Percentiles rank a stretch among this genome's conserved stretches.
Evolutionary conservation across 2,113 vertebrate species (phyloP).

Genomic region (Calidris pygmaea): DNA sequence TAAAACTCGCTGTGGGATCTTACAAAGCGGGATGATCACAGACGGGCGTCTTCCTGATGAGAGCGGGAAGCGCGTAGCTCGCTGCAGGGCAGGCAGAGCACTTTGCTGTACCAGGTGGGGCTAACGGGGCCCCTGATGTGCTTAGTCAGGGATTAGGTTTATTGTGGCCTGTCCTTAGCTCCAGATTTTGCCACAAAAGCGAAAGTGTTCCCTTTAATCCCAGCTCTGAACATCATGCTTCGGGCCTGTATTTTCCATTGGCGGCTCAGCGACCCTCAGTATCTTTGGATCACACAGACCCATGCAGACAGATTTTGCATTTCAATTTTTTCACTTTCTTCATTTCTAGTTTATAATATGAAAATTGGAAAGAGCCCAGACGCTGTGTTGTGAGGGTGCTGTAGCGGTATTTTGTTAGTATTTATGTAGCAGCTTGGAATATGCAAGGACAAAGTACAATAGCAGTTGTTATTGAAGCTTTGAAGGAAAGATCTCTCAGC

Average conservation of each 20-base stretch:
- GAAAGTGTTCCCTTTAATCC: constrained; percentile 31
- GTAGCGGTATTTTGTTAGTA: not conserved
- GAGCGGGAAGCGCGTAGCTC: not conserved
- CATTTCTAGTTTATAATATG: not conserved
- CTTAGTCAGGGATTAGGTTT: not conserved
- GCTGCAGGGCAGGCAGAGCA: not conserved
- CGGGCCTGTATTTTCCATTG: not conserved
- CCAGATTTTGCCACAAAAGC: not conserved
- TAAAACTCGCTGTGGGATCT: not conserved
- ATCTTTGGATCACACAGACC: not conserved
- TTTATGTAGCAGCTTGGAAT: not conserved
- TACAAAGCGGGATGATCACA: not conserved
- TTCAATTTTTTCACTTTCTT: not conserved
- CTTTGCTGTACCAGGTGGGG: not conserved
- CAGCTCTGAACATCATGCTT: not conserved
- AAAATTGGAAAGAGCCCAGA: not conserved
- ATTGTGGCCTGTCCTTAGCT: not conserved
- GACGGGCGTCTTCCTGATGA: not conserved
- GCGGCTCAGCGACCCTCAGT: not conserved
- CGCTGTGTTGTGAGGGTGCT: not conserved
- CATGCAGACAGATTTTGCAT: not conserved
- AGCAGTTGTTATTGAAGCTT: not conserved
- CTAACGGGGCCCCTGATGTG: not conserved
- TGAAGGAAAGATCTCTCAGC: not conserved
- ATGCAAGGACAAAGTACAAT: not conserved